Conservation (phyloP, 2,888 invertebrate species). For the Oscheius myriophilus region DNA sequence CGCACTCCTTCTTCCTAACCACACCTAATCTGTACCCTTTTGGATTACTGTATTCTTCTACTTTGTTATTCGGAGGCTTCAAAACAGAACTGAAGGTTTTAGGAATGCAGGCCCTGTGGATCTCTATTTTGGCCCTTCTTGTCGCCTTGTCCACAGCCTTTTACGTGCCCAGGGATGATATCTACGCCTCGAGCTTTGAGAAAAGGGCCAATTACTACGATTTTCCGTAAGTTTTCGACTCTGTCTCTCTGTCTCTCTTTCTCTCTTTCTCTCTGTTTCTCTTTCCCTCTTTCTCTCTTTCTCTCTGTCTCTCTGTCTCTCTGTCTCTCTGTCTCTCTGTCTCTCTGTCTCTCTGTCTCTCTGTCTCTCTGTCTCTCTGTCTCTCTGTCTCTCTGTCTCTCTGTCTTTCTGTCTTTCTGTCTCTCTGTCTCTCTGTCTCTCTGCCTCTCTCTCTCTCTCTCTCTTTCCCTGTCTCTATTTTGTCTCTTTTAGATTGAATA, state of each 20-base stretch:
- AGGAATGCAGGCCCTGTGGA: conserved; percentile 27
- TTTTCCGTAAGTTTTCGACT: conserved; percentile 1
- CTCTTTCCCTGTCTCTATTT: background rate
- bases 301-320: background rate
- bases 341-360: background rate
- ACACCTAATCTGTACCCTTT: too few species aligned
- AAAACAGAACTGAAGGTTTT: background rate
- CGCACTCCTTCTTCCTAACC: too few species aligned
- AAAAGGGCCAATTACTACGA: conserved; percentile 28
- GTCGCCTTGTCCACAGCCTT: conserved; percentile 20
- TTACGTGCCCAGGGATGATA: conserved; percentile 22
- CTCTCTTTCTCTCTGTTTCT: background rate
- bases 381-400: background rate
- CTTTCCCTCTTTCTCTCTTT: background rate
- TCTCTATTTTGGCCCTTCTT: conserved; percentile 18
- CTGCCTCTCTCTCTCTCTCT: background rate
- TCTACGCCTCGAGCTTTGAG: conserved; percentile 25
- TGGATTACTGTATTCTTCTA: too few species aligned
- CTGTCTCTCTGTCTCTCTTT: background rate
- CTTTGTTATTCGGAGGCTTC: too few species aligned
- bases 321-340: background rate
- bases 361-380: background rate
- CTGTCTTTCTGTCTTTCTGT: background rate
- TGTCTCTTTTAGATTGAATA: background rate
- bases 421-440: background rate